A percentile compares a stretch with the other conserved stretches of the same genome.
phyloP scores from a whole-genome alignment of 2,888 invertebrate genomes.

The Crossocerus cetratus region DNA sequence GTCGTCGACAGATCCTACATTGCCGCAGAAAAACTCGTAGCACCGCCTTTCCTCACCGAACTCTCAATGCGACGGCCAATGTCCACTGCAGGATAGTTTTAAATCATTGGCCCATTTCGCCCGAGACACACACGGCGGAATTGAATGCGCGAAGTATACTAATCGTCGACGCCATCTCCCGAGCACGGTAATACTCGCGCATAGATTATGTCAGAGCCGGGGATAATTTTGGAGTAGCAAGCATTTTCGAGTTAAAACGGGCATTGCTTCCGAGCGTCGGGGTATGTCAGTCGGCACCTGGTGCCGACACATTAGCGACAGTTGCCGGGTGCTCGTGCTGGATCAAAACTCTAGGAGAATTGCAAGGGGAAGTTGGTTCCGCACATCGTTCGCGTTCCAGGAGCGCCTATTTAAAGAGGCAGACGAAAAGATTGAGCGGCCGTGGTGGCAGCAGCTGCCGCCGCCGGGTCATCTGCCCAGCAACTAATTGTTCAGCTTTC shows the following conservation, averaged over 20 bases:
- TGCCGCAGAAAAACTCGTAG: constrained; percentile 48
- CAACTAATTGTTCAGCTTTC: neutral
- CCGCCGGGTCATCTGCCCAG: neutral
- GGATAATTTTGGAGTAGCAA: too few species aligned
- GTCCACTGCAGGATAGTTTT: neutral
- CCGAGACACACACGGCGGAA: too few species aligned
- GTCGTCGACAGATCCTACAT: constrained; percentile 26
- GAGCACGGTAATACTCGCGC: too few species aligned
- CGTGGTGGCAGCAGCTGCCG: neutral
- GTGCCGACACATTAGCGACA: neutral
- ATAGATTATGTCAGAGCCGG: too few species aligned
- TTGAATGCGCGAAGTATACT: too few species aligned
- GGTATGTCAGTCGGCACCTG: neutral
- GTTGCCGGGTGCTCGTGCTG: too few species aligned
- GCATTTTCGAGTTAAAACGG: too few species aligned
- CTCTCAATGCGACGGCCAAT: constrained; percentile 29
- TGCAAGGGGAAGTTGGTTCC: neutral
- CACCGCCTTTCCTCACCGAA: constrained; percentile 26
- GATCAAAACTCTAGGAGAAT: neutral
- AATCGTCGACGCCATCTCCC: too few species aligned
- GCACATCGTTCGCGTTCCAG: neutral
- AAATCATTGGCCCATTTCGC: too few species aligned
- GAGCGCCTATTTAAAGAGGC: neutral
- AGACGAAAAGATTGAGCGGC: neutral
- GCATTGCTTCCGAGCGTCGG: neutral